phyloP scores from a whole-genome alignment of 2,797 vertebrate genomes.

The Prunella strophiata region DNA sequence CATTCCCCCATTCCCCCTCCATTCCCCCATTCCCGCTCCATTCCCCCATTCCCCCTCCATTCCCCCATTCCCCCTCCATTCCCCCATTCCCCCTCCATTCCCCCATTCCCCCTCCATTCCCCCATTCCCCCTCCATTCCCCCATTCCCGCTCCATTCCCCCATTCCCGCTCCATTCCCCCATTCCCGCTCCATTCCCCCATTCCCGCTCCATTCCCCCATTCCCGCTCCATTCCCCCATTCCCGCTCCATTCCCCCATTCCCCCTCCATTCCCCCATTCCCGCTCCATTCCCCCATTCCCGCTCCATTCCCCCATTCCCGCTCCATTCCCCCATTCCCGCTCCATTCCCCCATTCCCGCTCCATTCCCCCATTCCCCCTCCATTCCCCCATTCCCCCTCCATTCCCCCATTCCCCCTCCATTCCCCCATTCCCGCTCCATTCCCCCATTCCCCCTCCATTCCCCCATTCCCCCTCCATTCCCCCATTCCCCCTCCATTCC shows the following conservation, averaged over 20 bases:
- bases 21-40: not conserved
- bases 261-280: too few relatives aligned
- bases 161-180: not conserved
- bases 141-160: not conserved
- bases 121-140: too few relatives aligned
- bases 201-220: too few relatives aligned
- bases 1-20: too few relatives aligned
- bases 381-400: too few relatives aligned
- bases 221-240: not conserved
- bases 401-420: not conserved
- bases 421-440: fast-evolving
- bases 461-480: not conserved
- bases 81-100: too few relatives aligned
- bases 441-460: too few relatives aligned
- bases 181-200: not conserved
- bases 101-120: fast-evolving
- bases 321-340: too few relatives aligned
- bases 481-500: too few relatives aligned
- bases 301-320: not conserved
- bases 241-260: too few relatives aligned
- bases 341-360: not conserved
- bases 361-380: too few relatives aligned
- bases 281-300: not conserved
- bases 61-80: not conserved
- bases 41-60: too few relatives aligned